Percentiles rank a stretch among this genome's conserved stretches.
Evolutionary conservation across 2,797 vertebrate genomes (phyloP).

Genomic region (Capromys pilorides): DNA sequence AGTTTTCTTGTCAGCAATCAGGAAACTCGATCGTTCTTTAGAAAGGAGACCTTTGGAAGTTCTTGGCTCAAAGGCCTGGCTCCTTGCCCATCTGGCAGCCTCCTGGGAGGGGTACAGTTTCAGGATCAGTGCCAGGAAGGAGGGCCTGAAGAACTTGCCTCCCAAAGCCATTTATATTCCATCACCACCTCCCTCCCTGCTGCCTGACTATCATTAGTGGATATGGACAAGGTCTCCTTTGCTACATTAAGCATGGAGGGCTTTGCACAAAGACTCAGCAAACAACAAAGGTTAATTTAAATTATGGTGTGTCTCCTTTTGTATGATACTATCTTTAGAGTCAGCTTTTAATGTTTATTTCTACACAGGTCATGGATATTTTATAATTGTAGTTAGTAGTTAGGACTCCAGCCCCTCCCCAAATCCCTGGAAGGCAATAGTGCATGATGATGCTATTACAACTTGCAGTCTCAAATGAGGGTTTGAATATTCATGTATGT

Average conservation of each 20-base stretch:
- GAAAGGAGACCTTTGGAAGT: constrained; percentile 58
- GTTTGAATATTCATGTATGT: not conserved
- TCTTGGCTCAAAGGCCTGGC: constrained; percentile 52
- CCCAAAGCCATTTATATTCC: not conserved
- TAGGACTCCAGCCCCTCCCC: not conserved
- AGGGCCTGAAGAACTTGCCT: constrained; percentile 35
- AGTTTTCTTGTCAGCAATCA: constrained; percentile 56
- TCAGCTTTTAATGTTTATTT: constrained; percentile 48
- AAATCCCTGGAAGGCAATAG: not conserved
- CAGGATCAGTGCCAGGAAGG: constrained; percentile 33
- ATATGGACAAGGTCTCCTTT: not conserved
- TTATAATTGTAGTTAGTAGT: not conserved
- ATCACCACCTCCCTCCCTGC: not conserved
- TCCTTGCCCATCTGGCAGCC: constrained; percentile 41
- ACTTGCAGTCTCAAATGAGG: not conserved
- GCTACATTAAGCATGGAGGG: constrained; percentile 9
- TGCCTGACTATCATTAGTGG: not conserved
- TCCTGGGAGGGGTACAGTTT: constrained; percentile 49
- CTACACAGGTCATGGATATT: not conserved
- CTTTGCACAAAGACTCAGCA: constrained; percentile 26
- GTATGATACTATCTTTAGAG: constrained; percentile 45
- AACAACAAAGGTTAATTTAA: not conserved
- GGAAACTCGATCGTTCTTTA: constrained; percentile 65
- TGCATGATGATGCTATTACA: constrained; percentile 37
- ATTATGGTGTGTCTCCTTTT: not conserved